Percentiles rank a stretch among this genome's conserved stretches.
Conservation (phyloP, 2,797 vertebrate species). For the Perdix hodgsoniae region DNA sequence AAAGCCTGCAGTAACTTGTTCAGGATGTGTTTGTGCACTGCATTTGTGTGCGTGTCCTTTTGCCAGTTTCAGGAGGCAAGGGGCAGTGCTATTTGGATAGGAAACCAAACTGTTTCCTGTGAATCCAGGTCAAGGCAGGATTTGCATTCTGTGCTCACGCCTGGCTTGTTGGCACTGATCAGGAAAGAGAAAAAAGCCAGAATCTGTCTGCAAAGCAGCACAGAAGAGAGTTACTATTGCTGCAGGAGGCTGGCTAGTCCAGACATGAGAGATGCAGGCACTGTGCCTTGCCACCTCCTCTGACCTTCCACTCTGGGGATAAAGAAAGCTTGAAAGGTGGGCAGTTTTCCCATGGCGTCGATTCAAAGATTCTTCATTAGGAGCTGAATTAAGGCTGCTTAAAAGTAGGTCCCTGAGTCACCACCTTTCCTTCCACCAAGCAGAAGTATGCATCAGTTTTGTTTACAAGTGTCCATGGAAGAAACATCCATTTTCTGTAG, state of each 20-base stretch:
- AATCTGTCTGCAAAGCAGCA: neutral
- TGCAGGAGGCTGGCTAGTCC: neutral
- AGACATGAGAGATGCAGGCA: neutral
- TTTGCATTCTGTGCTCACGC: slow-evolving; percentile 32
- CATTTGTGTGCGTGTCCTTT: neutral
- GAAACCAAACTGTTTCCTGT: neutral
- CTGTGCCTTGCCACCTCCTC: neutral
- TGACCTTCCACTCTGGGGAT: slow-evolving; percentile 35
- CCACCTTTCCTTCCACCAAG: slow-evolving; percentile 5
- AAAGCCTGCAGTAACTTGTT: neutral
- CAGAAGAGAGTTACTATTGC: slow-evolving; percentile 9
- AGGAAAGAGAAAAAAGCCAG: neutral
- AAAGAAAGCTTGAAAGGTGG: neutral
- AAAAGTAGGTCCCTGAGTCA: neutral
- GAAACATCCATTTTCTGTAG: neutral
- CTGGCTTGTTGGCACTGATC: slow-evolving; percentile 37
- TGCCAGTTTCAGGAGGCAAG: neutral
- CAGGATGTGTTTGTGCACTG: neutral
- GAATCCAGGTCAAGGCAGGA: neutral
- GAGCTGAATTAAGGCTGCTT: neutral
- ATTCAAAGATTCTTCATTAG: neutral
- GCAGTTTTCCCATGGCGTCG: slow-evolving; percentile 27
- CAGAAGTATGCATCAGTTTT: neutral
- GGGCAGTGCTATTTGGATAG: neutral
- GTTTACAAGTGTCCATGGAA: neutral